These are phyloP conservation scores for Microcebus lehilahytsara DNA, from an alignment of 2,113 vertebrate species.

Conservation along the genomic window DNA sequence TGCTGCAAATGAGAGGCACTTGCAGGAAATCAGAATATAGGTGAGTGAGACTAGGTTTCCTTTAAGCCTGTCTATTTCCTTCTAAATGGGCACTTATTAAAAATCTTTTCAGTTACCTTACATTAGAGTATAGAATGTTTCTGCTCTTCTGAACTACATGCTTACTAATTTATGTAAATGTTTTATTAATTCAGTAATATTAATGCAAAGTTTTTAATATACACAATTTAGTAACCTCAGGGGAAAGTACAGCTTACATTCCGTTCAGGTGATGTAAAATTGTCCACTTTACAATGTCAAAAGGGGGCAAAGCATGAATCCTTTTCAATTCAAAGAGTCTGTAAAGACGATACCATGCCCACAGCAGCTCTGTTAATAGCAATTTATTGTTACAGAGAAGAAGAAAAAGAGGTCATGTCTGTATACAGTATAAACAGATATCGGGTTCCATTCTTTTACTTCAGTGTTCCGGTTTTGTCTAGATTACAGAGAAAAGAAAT, in stretches of 20 bases:
- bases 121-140: not conserved
- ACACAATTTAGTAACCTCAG: constrained; percentile 65
- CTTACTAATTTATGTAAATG: constrained; percentile 67
- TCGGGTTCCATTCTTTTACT: constrained; percentile 50
- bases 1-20: too few species aligned
- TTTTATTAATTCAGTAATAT: constrained; percentile 75
- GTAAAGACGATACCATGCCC: constrained; percentile 47
- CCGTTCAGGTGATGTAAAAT: constrained; percentile 46
- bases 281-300: constrained; percentile 63
- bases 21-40: not conserved
- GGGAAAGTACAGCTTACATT: constrained; percentile 52
- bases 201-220: constrained; percentile 73
- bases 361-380: constrained; percentile 63
- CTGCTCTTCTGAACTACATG: constrained; percentile 41
- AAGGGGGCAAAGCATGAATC: not conserved
- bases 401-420: constrained; percentile 71
- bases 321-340: constrained; percentile 47
- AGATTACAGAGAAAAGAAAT: constrained; percentile 71
- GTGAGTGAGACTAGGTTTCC: not conserved
- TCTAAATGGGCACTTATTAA: not conserved
- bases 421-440: constrained; percentile 50
- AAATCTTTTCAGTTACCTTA: not conserved
- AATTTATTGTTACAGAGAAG: constrained; percentile 76
- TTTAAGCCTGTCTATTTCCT: not conserved
- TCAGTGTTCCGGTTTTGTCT: constrained; percentile 57